A percentile compares a stretch with the other conserved stretches of the same genome.
phyloP scores from a whole-genome alignment of 2,888 invertebrate species.

The Epistrophe grossulariae region DNA sequence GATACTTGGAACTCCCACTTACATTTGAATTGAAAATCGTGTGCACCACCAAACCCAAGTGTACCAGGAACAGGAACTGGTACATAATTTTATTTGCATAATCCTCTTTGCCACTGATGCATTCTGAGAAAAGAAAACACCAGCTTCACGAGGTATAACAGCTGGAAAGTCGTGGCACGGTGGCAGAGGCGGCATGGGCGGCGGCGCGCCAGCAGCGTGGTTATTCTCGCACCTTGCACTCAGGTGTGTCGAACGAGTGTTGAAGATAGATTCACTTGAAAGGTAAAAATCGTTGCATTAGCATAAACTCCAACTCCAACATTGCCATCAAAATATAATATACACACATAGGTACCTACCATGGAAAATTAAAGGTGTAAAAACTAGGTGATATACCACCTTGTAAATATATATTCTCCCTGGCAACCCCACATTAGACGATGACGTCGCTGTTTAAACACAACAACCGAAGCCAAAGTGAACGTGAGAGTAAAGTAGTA shows the following conservation, averaged over 20 bases:
- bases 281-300: constrained; percentile 75
- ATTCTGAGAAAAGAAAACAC: constrained; percentile 74
- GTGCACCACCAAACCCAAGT: constrained; percentile 64
- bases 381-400: constrained; percentile 8
- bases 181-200: not conserved
- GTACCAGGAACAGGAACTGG: constrained; percentile 70
- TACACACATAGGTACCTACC: not conserved
- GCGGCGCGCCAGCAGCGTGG: constrained; percentile 7
- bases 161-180: constrained; percentile 61
- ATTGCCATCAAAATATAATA: constrained; percentile 61
- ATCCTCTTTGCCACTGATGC: constrained; percentile 74
- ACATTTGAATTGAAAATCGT: constrained; percentile 75
- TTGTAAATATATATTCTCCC: not conserved
- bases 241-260: constrained; percentile 69
- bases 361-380: constrained; percentile 18
- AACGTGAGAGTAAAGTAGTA: constrained; percentile 41
- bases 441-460: constrained; percentile 19
- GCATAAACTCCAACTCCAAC: constrained; percentile 71
- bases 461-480: constrained; percentile 48
- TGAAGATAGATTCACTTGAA: constrained; percentile 74
- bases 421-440: not conserved
- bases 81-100: constrained; percentile 76
- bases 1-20: constrained; percentile 32
- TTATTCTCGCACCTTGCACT: constrained; percentile 66
- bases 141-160: constrained; percentile 57